Conservation (phyloP, 2,113 vertebrate species). For the Austrofundulus limnaeus region DNA sequence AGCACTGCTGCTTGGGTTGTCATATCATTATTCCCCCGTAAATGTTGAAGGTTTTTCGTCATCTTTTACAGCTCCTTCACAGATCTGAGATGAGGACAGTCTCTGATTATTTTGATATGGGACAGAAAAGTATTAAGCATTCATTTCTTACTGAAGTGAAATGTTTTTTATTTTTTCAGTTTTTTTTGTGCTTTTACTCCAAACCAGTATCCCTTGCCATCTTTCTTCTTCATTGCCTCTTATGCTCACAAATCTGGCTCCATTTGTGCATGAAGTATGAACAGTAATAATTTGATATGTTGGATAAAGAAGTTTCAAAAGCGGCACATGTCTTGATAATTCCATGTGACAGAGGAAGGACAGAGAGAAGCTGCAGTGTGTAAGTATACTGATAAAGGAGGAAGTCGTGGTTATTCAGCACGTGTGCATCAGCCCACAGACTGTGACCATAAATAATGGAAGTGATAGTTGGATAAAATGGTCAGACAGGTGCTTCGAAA, state of each 20-base stretch:
- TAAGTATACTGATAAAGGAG: constrained; percentile 15
- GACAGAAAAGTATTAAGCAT: constrained; percentile 5
- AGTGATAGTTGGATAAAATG: constrained; percentile 13
- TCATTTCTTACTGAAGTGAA: constrained; percentile 33
- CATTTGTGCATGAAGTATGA: constrained; percentile 30
- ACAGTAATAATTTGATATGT: constrained; percentile 50
- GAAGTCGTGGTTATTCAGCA: constrained; percentile 36
- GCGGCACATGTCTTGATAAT: constrained; percentile 38
- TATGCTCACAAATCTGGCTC: not conserved
- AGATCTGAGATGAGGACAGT: constrained; percentile 32
- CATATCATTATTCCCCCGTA: constrained; percentile 60
- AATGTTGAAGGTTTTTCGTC: constrained; percentile 18
- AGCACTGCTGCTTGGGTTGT: constrained; percentile 52
- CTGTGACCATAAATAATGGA: constrained; percentile 46
- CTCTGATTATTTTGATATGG: constrained; percentile 50
- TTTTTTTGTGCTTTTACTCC: not conserved
- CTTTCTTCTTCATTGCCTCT: constrained; percentile 2
- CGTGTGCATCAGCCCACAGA: constrained; percentile 32
- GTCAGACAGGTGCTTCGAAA: not conserved
- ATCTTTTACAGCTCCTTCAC: constrained; percentile 38
- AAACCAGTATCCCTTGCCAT: not conserved
- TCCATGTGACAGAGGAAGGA: constrained; percentile 40
- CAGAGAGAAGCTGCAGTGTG: constrained; percentile 9
- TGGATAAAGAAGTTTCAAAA: constrained; percentile 30
- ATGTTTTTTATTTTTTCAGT: constrained; percentile 3